Evolutionary conservation across 2,888 invertebrate genomes (phyloP), one percentile per base, ranked within the genome.

Genomic region (Platycheirus albimanus): DNA sequence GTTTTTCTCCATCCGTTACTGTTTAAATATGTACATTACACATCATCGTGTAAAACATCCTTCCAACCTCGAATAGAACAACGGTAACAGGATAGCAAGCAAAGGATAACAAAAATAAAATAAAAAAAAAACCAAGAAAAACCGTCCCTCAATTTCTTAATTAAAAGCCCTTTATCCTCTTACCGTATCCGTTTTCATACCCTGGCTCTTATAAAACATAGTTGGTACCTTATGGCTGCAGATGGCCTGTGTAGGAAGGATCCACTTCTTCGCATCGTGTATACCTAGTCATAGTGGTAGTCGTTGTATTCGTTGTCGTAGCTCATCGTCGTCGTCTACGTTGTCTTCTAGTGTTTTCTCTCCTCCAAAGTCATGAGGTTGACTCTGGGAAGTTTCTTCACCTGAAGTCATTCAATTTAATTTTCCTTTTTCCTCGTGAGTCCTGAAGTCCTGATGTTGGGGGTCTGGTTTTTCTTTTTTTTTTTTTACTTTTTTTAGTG

Each of bases 161-260:
- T 83, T 83, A 83, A 83, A 83, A 83, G 83, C 83, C 83, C 72
- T 83, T 83, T 78, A 83, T 83, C 83, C 78, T 83, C 83, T 83
- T 83, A 83, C 83, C 78, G 83, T 83, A 78, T 83, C 83, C 83
- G 72, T 72, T 83, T 83, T 78, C 83, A 74, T 72, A 49, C 83
- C 67, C 49, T n/a, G n/a, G n/a, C 33, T 38, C 10, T 36, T n/a
- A 30, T 30, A 24, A 30, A 45, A 3, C 5, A 1, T 61, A 15
- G 56, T 28, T 43, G 41, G 61, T 66, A 54, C 70, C 51, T 80
- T 75, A 71, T 66, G 77, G 66, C 15, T 45, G 33, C 41, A 66
- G 64, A 52, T 64, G 63, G 67, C 51, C 66, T 43, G 56, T 43
- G 56, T 58, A 52, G 58, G 74, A 78, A 72, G 69, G 69, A 78